Evolutionary conservation across 2,797 vertebrate genomes (phyloP).

Genomic region (Crenichthys baileyi): DNA sequence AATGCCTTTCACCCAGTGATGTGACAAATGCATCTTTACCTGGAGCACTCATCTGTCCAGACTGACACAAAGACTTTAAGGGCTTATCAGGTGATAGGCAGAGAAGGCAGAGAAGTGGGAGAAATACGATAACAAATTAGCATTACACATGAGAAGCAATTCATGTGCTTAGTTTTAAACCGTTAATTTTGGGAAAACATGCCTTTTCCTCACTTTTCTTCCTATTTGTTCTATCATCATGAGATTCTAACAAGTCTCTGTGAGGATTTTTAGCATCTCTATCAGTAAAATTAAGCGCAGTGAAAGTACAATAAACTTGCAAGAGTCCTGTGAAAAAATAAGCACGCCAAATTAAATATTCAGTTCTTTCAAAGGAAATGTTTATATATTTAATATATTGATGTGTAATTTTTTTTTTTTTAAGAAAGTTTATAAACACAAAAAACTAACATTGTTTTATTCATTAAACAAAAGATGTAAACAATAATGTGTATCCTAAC

Average conservation of each 20-base stretch:
- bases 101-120: neutral
- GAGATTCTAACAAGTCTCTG: neutral
- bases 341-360: neutral
- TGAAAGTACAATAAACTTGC: neutral
- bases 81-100: neutral
- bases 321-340: neutral
- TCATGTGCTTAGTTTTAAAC: too few species aligned
- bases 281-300: neutral
- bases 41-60: neutral
- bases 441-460: too few species aligned
- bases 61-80: neutral
- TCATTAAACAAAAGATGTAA: too few species aligned
- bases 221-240: neutral
- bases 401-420: too few species aligned
- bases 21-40: neutral
- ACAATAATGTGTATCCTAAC: too few species aligned
- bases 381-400: too few species aligned
- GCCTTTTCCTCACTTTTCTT: neutral
- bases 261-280: neutral
- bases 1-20: neutral
- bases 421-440: too few species aligned
- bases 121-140: neutral
- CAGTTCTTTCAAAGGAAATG: too few species aligned
- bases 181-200: neutral
- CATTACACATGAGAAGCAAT: neutral